Conservation (phyloP, 2,113 vertebrate genomes). For the Pituophis catenifer region DNA sequence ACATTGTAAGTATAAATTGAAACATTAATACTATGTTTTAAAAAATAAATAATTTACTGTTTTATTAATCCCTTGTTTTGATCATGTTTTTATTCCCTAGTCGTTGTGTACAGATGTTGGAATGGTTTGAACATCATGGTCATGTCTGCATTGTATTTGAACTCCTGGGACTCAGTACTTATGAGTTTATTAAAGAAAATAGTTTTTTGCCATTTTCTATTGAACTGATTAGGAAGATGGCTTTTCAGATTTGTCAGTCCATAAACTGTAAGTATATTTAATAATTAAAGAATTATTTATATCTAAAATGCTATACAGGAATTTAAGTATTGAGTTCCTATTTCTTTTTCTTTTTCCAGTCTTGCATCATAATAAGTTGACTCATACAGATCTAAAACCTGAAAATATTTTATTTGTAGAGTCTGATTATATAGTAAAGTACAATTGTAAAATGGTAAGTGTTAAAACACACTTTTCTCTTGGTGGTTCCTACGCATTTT, state of each 20-base stretch:
- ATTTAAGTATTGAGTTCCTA: conserved; percentile 20
- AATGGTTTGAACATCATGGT: conserved; percentile 96
- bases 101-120: conserved; percentile 90
- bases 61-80: neutral
- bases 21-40: neutral
- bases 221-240: conserved; percentile 91
- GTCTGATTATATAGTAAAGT: conserved; percentile 86
- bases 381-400: conserved; percentile 95
- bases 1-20: conserved; percentile 70
- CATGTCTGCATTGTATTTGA: conserved; percentile 95
- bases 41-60: neutral
- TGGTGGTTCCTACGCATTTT: neutral
- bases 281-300: neutral
- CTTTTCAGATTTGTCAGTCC: conserved; percentile 88
- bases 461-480: conserved; percentile 7
- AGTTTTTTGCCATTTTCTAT: conserved; percentile 92
- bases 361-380: conserved; percentile 92
- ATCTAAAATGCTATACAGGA: neutral
- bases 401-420: conserved; percentile 97
- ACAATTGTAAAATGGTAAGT: conserved; percentile 87
- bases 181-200: conserved; percentile 96
- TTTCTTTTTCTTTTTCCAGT: conserved; percentile 72
- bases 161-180: conserved; percentile 94
- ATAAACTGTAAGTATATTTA: conserved; percentile 85
- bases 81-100: conserved; percentile 54